Evolutionary conservation across 2,888 invertebrate species (phyloP), one percentile per base, ranked within the genome.

Genomic region (Nomada goodeniana): DNA sequence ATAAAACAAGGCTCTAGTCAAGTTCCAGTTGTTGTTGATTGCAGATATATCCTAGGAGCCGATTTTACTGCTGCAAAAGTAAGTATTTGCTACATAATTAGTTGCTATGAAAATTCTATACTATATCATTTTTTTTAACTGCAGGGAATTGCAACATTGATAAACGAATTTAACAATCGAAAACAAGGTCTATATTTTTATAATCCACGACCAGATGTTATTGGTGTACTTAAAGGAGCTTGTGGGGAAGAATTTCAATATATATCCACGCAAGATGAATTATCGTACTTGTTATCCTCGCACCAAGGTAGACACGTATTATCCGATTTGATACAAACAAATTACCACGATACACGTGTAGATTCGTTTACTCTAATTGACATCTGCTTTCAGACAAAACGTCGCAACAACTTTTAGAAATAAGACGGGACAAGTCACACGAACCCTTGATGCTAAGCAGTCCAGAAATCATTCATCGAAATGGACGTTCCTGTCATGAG

Each of bases 61-160:
- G 98, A 98, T 94, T 98, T 97, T 92, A 98, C 98, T 10, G 97
- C 98, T 23, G 97, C 98, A 0, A 97, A 95, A 92, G 95, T 94
- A 86, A 83, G 18, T 55, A 23, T 57, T 67, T 18, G 2, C 13
- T n/a, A 2, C 13, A 7, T 44, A 10, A 15, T 11, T 9, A n/a
- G 29, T 15, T 52, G 13, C 0, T 61, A 10, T 11, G 0, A 18
- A 52, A 20, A 2, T n/a, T 23, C 44, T 26, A 36, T 47, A 5
- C 5, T 36, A 36, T 36, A 1, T 5, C 29, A n/a, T 15, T 0
- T 44, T 26, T n/a, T 2, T 13, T 18, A 70, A 64, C 53, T 73
- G 44, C 80, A 97, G 94, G 97, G 97, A 61, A 96, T 98, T 85
- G 97, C 97, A 36, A 96, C 97, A 0, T 92, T 98, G 63, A 96